Base-by-base conservation (phyloP, 2,888 invertebrate genomes). In the Linnaemya tessellans region DNA sequence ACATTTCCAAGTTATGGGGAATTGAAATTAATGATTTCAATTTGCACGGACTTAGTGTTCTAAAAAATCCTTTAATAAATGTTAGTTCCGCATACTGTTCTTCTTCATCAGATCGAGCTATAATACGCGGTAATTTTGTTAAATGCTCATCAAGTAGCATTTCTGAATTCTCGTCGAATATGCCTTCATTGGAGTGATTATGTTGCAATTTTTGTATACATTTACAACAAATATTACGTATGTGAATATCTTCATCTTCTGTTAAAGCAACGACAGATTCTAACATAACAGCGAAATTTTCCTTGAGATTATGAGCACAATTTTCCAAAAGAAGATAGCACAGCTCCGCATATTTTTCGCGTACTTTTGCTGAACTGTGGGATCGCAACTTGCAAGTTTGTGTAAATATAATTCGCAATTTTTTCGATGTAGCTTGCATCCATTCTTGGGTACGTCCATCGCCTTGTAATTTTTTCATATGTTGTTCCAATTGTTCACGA, bases 191-290 rank as follows among this genome's bases (percentile, higher is more conserved):
- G 8, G 77, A 85, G 3, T 86, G 70, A 9, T 86, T 84, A 4
- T 88, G 77, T 89, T 90, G 30, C 91, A 92, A 88, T 94, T 93
- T 87, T 89, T 91, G 22, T 90, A 91, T 7, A 93, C 89, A 84
- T 89, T 90, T 67, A 22, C 89, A 90, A 86, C 94, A 94, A 68
- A 90, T 88, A 5, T 89, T 86, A 15, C 93, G 89, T 15, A 96
- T 94, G 0, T 90, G 88, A 84, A 93, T 92, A 10, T 94, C 94
- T 20, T 94, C 94, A 92, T 97, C 96, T 90, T 95, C 95, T 0
- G 95, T 94, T 38, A 97, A 91, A 0, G 95, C 93, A 85, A 97
- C 94, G 9, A 96, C 91, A 43, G 95, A 94, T 91, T 96, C 96
- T 3, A 96, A 91, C 9, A 95, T 92, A 84, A 94, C 92, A n/a